Evolutionary conservation across 2,797 vertebrate species (phyloP), one percentile per base, ranked within the genome.

Genomic region (Chloroceryle amazona): DNA sequence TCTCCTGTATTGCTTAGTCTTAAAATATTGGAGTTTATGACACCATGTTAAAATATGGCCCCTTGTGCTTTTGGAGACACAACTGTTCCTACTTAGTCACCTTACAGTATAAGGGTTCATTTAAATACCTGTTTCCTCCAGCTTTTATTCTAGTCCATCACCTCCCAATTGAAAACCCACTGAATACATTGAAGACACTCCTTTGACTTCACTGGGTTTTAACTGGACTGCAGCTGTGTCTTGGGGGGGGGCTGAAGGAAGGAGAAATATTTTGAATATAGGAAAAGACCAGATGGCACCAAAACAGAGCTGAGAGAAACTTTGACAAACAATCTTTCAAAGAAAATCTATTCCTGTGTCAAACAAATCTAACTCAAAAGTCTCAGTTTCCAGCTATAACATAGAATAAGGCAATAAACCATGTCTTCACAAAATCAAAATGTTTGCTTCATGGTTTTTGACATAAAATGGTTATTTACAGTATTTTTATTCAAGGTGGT

Each of bases 381-480:
- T 96, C 95, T 97, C 97, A 92, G 73, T 98, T 98, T 97, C 93
- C 96, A 96, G 76, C 96, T 96, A 96, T 93, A 95, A 95, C 62
- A 80, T 67, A 89, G 89, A 97, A 94, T 94, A 97, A 98, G 97
- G 98, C 98, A 98, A 98, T 98, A 98, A 98, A 96, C 86, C 14
- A 9, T 91, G 94, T 98, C 95, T 97, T 98, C 90, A 94, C 90
- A 94, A 95, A 93, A 97, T 96, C 94, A 93, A 91, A 85, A 95
- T 93, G 90, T 97, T 97, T 89, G 70, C 94, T 96, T 95, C 74
- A 86, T 86, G 97, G 96, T 97, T 96, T 97, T 90, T 97, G 90
- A 97, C 94, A 52, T 84, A 26, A 86, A 91, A 87, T 75, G 90
- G 51, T 93, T 94, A 78, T 78, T 94, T 95, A 85, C 90, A 88